Evolutionary conservation across 30 jellyfish, hydroid and myxozoan genomes (phyloP).

Genomic region (Cassiopea xamachana): DNA sequence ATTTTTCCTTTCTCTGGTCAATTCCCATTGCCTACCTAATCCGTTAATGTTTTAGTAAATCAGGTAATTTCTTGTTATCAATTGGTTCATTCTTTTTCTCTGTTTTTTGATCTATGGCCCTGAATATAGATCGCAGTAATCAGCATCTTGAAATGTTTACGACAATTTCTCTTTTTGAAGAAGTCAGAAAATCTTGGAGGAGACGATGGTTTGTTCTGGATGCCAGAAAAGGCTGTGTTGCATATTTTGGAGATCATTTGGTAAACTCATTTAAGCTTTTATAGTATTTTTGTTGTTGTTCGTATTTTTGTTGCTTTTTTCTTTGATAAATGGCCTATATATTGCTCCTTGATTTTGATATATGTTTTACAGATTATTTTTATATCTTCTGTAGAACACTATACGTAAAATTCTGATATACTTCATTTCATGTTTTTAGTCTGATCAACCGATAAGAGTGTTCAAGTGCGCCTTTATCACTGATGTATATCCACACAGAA

Average conservation of each 20-base stretch:
- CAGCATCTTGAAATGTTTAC: background rate
- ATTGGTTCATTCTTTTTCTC: too few species aligned
- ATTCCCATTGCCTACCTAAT: too few species aligned
- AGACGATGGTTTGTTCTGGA: constrained; percentile 93
- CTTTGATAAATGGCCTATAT: too few species aligned
- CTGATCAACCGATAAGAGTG: constrained; percentile 88
- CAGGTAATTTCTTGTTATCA: too few species aligned
- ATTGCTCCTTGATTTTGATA: too few species aligned
- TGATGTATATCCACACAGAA: constrained; percentile 55
- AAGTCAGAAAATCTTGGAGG: constrained; percentile 76
- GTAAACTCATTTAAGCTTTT: constrained; percentile 5
- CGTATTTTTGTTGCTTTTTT: background rate
- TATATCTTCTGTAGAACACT: too few species aligned
- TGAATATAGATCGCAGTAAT: too few species aligned
- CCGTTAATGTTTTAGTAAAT: too few species aligned
- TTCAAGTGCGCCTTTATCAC: constrained; percentile 68
- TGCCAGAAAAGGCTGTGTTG: constrained; percentile 77
- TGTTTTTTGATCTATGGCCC: too few species aligned
- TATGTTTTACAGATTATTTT: too few species aligned
- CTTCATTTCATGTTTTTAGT: constrained; percentile 28
- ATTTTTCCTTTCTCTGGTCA: too few species aligned
- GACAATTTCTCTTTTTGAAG: constrained; percentile 22
- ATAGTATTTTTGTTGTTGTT: background rate
- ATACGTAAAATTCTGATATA: too few species aligned
- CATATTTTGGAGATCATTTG: constrained; percentile 74